Base-by-base conservation (phyloP, 2,113 vertebrate species). In the Strix uralensis region DNA sequence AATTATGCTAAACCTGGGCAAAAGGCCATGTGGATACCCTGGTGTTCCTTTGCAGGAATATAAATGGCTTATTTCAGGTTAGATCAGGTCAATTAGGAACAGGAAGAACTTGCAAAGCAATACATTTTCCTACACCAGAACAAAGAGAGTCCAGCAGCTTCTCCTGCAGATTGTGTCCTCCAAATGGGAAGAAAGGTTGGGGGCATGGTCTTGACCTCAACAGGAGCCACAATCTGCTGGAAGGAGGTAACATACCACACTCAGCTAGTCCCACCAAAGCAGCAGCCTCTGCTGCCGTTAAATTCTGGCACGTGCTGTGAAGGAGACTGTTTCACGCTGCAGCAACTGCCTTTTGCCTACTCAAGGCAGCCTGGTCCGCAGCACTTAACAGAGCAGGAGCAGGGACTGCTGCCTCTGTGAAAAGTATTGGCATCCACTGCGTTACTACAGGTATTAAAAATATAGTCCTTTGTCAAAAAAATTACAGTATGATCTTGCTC, bases 81-180 rank as follows among this genome's bases (percentile, higher is more conserved):
- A 96, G 87, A 79, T 94, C 70, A 80, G 87, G 87, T 94, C 92
- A 85, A 23, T 92, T 78, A 72, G 81, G 75, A 95, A 77, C 88
- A 94, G 91, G 95, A 94, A 94, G 70, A 94, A 96, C 94, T 95
- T 93, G 96, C 73, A 96, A 95, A 82, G 87, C 94, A 85, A 0
- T 94, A 52, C 3, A 47, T 63, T 91, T 92, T 74, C 55, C 77
- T 92, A 27, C 55, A 67, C 63, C 40, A 82, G 86, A 84, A 79
- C 1, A 0, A 81, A 81, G n/a, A 55, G 22, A 49, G 73, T 87
- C 78, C 89, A 92, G 57, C 61, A 87, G 73, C 61, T 95, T 47
- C 49, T 95, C 74, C 65, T 94, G 65, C 74, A 78, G 69, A 65
- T 8, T 91, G 38, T 71, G 42, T 32, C 57, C 25, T 96, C 61